Evolutionary conservation across 1,140 invertebrate species (phyloP), one percentile per base, ranked within the genome.

Genomic region (Cotesia glomerata): DNA sequence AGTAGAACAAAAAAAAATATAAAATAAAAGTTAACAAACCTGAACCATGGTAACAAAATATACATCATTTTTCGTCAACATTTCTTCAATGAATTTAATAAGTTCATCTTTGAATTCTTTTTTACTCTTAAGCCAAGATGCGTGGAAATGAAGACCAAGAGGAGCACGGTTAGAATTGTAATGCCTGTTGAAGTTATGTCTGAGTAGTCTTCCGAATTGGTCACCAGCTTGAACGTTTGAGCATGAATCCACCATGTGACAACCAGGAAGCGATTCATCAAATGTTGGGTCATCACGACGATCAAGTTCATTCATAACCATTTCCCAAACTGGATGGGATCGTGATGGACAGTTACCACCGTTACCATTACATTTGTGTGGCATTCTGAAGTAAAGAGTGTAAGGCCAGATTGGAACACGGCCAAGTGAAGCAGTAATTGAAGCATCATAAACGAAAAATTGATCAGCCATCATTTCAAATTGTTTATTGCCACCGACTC

Each of bases 381-480:
- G 95, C 94, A 97, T 97, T 35, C 94, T 90, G 92, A 96, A 98
- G 88, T 97, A 97, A 13, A 98, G 88, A 2, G 96, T 98, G 89
- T 97, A 98, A 0, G 96, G 96, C 96, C 96, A 98, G 80, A 98
- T 94, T 36, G 95, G 96, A 5, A 95, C 94, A 45, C 95, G 92
- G 13, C 93, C 92, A 67, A 96, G 88, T 4, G 95, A 93, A 26
- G 95, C 95, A 0, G 96, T 97, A 79, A 98, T 97, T 2, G 95
- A 97, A 4, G 96, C 94, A 83, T 98, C 96, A 83, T 97, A 98
- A 8, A 97, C 93, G 84, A 97, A 97, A 87, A 95, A 96, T 82
- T 97, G 95, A 82, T 97, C 95, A 69, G 94, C 93, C 95, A 97
- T 97, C 95, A 97, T 97, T 84, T 95, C 93, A 84, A 97, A 97